These are phyloP conservation scores for Myotis daubentonii DNA, from an alignment of 2,797 vertebrate genomes.

Conservation along the genomic window DNA sequence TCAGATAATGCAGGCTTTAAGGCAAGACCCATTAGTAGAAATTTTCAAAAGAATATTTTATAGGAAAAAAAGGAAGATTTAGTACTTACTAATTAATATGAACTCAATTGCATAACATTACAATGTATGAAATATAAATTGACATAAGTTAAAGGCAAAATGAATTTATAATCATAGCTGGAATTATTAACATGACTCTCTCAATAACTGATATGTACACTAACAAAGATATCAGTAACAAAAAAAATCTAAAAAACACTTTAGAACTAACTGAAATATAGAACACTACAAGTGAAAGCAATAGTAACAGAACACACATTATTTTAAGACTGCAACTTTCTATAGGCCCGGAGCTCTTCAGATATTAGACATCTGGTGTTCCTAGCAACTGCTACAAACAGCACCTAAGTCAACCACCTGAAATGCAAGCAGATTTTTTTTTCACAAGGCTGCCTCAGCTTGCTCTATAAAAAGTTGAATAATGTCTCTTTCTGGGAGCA, in stretches of 20 bases:
- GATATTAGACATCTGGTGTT: not conserved
- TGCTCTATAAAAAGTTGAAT: not conserved
- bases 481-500: not conserved
- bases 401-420: not conserved
- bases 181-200: not conserved
- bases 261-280: not conserved
- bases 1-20: not conserved
- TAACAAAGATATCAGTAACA: conserved; percentile 36
- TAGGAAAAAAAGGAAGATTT: not conserved
- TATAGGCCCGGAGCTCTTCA: not conserved
- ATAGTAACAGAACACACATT: not conserved
- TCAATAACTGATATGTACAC: not conserved
- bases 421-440: not conserved
- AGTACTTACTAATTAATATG: not conserved
- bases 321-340: not conserved
- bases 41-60: not conserved
- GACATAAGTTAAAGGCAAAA: not conserved
- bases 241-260: not conserved
- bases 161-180: not conserved
- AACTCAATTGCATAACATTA: not conserved
- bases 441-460: not conserved
- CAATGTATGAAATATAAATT: not conserved
- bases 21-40: not conserved
- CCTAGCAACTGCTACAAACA: not conserved
- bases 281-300: not conserved